phyloP scores from a whole-genome alignment of 2,113 vertebrate species.

The Rallus limicola region DNA sequence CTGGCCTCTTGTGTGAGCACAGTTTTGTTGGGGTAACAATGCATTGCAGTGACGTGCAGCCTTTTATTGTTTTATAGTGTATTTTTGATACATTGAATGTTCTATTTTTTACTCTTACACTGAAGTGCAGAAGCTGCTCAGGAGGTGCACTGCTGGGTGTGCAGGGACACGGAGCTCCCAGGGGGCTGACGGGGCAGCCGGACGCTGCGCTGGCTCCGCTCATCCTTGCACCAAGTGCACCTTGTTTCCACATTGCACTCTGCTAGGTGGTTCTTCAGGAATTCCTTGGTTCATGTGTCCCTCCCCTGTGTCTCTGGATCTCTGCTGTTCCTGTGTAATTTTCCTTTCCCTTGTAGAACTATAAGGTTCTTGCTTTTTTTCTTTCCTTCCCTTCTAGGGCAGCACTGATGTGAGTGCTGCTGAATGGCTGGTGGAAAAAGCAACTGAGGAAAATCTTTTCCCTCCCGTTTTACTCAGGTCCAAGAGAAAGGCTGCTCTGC shows the following conservation, averaged over 20 bases:
- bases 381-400: neutral
- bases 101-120: neutral
- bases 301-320: neutral
- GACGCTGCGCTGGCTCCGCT: neutral
- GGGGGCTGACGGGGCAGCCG: neutral
- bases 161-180: neutral
- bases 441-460: neutral
- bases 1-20: neutral
- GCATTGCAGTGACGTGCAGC: neutral
- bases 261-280: neutral
- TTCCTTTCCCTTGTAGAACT: neutral
- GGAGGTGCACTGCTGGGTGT: neutral
- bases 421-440: neutral
- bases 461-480: constrained; percentile 11
- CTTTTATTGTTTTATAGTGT: neutral
- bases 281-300: neutral
- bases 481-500: neutral
- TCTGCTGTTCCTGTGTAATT: neutral
- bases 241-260: neutral
- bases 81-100: constrained; percentile 35
- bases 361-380: neutral
- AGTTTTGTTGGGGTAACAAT: neutral
- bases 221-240: fast-evolving
- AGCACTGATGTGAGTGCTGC: neutral
- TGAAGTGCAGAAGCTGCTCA: neutral